Evolutionary conservation across 2,797 vertebrate species (phyloP), one percentile per base, ranked within the genome.

Genomic region (Periparus ater): DNA sequence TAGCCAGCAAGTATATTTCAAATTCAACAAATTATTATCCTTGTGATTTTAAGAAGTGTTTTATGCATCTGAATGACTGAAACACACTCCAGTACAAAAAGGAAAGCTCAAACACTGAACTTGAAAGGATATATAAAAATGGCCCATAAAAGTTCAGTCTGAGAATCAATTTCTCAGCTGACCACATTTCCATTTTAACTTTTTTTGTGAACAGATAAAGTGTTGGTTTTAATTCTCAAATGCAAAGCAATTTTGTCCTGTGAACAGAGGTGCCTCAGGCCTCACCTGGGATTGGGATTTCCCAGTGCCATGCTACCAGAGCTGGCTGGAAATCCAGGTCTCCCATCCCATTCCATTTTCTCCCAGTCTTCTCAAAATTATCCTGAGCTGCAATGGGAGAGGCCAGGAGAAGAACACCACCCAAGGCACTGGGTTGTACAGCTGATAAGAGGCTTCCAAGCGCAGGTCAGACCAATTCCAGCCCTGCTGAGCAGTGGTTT

Each of bases 151-250:
- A 85, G 60, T 18, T 67, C 48, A 63, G 13, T 7, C 17, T 48
- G 48, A 76, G 83, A 87, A 79, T 36, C 53, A 55, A 3, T 38
- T 70, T 75, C 26, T 85, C 58, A 72, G 12, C 18, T 71, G 36
- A 63, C 12, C 10, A 6, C 0, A 0, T 29, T 80, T 78, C 29
- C 26, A 77, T 54, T 68, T 72, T 6, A 57, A 47, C 13, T 8
- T 66, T n/a, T 70, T 73, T 9, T 12, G 40, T 29, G 20, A 85
- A 29, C 23, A 44, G 7, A 65, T 34, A 22, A 34, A 81, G 54
- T 9, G 9, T 13, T 40, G 10, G 9, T 89, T 76, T 26, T 61
- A 58, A 55, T 30, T 72, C 58, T 74, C 17, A 77, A 63, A 27
- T 21, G 26, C 40, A 90, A 71, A 80, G 19, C n/a, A 51, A 4